Evolutionary conservation across 2,888 invertebrate genomes (phyloP).

Genomic region (Agrotis ipsilon): DNA sequence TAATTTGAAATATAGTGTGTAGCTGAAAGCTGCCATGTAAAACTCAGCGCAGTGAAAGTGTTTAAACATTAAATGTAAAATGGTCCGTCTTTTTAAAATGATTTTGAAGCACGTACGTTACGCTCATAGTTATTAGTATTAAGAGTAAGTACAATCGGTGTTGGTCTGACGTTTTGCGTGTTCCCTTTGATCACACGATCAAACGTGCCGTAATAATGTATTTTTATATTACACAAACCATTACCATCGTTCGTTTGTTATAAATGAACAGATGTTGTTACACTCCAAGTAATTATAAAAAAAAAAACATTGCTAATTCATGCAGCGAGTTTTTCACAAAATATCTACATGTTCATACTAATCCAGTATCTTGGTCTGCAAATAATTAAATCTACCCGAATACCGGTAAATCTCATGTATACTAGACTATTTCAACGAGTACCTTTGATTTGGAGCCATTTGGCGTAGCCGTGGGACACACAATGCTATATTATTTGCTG

Average conservation of each 20-base stretch:
- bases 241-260: slow-evolving; percentile 14
- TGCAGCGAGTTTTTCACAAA: neutral
- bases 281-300: neutral
- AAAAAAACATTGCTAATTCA: slow-evolving; percentile 2
- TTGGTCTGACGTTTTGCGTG: slow-evolving; percentile 54
- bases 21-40: slow-evolving; percentile 2
- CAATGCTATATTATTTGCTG: too few species aligned
- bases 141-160: slow-evolving; percentile 23
- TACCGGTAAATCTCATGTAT: too few species aligned
- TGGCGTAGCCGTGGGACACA: too few species aligned
- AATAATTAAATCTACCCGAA: too few species aligned
- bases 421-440: too few species aligned
- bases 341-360: neutral
- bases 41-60: neutral
- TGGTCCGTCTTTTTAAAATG: slow-evolving; percentile 18
- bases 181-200: slow-evolving; percentile 69
- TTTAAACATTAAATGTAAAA: neutral
- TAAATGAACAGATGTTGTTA: slow-evolving; percentile 21
- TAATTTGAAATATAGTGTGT: neutral
- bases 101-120: slow-evolving; percentile 4
- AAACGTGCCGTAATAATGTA: slow-evolving; percentile 58
- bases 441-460: too few species aligned
- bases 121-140: slow-evolving; percentile 7
- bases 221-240: slow-evolving; percentile 43
- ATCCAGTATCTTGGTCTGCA: too few species aligned